These are phyloP conservation scores for Catharus ustulatus DNA, from an alignment of 2,797 vertebrate species.

Conservation along the genomic window DNA sequence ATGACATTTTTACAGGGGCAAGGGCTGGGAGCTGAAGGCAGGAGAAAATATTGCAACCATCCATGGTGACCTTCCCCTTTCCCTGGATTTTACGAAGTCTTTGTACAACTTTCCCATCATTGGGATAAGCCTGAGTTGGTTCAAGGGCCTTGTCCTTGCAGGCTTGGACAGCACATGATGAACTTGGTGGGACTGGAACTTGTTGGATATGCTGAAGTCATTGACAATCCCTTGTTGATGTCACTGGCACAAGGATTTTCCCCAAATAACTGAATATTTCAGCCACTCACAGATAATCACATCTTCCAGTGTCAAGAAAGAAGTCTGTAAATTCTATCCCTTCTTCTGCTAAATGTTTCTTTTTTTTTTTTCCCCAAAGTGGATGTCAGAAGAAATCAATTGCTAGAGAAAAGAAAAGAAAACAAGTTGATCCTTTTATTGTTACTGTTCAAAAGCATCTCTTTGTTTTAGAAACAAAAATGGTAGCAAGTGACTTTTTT, in stretches of 20 bases:
- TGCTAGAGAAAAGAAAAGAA: conserved; percentile 32
- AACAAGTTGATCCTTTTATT: conserved; percentile 34
- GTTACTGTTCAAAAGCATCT: conserved; percentile 7
- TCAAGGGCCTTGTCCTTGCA: not conserved
- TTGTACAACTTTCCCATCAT: not conserved
- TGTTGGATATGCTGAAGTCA: not conserved
- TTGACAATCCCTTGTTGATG: not conserved
- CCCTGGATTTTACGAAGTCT: not conserved
- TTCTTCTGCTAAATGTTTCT: not conserved
- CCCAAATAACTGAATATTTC: not conserved
- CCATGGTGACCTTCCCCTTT: conserved; percentile 16
- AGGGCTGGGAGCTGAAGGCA: conserved; percentile 10
- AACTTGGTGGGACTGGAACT: not conserved
- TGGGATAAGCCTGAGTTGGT: not conserved
- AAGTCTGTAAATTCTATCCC: not conserved
- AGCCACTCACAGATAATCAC: not conserved
- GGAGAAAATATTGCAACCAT: conserved; percentile 37
- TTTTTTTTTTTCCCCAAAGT: not conserved
- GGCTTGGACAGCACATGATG: not conserved
- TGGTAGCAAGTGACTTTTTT: conserved; percentile 34
- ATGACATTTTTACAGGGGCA: conserved; percentile 57
- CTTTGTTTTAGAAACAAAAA: conserved; percentile 55
- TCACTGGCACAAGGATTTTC: not conserved
- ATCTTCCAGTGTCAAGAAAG: not conserved
- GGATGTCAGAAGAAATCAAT: conserved; percentile 29